phyloP scores from a whole-genome alignment of 2,113 vertebrate species.

The Mus spicilegus region DNA sequence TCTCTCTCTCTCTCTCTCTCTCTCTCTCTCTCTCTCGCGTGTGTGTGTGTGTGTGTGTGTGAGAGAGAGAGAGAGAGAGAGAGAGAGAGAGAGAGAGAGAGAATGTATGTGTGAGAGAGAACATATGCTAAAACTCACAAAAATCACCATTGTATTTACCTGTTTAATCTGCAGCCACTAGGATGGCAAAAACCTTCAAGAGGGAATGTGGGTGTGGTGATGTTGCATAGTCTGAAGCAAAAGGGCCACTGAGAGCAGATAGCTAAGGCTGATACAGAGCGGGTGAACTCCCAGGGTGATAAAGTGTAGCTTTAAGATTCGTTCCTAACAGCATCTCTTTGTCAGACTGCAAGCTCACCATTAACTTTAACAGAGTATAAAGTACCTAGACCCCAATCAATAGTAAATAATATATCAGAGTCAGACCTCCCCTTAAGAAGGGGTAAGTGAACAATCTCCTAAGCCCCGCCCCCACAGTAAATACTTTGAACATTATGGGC shows the following conservation, averaged over 20 bases:
- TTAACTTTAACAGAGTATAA: slow-evolving; percentile 34
- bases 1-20: background rate
- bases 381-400: background rate
- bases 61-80: too few relatives aligned
- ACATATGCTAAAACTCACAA: background rate
- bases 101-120: background rate
- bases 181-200: slow-evolving; percentile 31
- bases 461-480: background rate
- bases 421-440: background rate
- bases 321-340: background rate
- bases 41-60: background rate
- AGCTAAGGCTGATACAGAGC: background rate
- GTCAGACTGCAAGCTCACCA: background rate
- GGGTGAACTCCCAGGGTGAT: background rate
- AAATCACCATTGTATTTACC: slow-evolving; percentile 38
- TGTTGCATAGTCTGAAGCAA: slow-evolving; percentile 22
- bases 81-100: background rate
- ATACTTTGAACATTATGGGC: background rate
- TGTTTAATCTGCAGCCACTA: slow-evolving; percentile 19
- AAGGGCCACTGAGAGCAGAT: background rate
- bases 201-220: background rate
- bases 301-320: background rate
- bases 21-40: background rate
- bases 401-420: slow-evolving; percentile 36
- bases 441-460: background rate